phyloP scores from a whole-genome alignment of 2,797 vertebrate genomes.

The Rhabdophis nuchalis region DNA sequence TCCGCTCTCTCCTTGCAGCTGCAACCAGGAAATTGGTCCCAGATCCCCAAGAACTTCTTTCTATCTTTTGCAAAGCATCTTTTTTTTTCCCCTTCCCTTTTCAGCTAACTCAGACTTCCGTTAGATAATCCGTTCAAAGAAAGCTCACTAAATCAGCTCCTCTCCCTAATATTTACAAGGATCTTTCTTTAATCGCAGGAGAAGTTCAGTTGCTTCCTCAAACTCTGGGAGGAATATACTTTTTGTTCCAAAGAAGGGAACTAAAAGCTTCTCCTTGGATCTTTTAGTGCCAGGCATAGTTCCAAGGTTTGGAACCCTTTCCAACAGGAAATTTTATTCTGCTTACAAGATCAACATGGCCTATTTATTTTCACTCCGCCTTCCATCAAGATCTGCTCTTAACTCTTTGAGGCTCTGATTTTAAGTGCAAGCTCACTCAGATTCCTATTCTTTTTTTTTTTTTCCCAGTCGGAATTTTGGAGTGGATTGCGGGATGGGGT shows the following conservation, averaged over 20 bases:
- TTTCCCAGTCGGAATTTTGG: neutral
- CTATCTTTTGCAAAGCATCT: neutral
- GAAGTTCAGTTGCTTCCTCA: neutral
- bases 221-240: neutral
- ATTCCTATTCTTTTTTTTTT: neutral
- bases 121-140: neutral
- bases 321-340: conserved; percentile 45
- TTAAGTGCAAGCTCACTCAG: neutral
- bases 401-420: neutral
- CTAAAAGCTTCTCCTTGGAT: neutral
- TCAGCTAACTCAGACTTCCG: neutral
- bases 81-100: neutral
- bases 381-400: neutral
- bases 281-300: conserved; percentile 27
- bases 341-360: conserved; percentile 30
- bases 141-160: conserved; percentile 31
- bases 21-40: neutral
- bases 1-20: neutral
- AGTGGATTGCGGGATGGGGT: no score
- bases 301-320: conserved; percentile 39
- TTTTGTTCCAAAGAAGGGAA: conserved; percentile 4
- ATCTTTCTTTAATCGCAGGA: neutral
- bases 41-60: neutral
- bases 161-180: neutral
- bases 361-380: conserved; percentile 13